These are phyloP conservation scores for Apis laboriosa DNA, from an alignment of 1,140 invertebrate species.

Conservation along the genomic window DNA sequence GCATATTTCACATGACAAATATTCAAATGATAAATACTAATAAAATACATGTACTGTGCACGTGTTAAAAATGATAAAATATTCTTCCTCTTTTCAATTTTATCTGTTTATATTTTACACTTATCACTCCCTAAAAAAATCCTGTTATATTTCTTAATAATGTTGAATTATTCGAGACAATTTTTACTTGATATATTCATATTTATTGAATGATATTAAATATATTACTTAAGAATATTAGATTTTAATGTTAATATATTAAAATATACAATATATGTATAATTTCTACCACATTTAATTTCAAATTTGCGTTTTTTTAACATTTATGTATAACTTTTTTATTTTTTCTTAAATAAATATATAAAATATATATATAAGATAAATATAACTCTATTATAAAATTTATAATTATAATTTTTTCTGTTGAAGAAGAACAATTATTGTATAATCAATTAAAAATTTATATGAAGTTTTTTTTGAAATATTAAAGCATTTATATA, in stretches of 20 bases:
- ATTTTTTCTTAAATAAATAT: too few relatives aligned
- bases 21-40: not conserved
- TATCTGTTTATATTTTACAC: conserved; percentile 1
- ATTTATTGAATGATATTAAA: not conserved
- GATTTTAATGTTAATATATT: too few relatives aligned
- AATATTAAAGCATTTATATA: too few relatives aligned
- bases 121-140: not conserved
- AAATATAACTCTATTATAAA: not conserved
- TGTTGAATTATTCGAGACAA: not conserved
- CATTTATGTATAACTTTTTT: too few relatives aligned
- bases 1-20: not conserved
- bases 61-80: not conserved
- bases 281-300: too few relatives aligned
- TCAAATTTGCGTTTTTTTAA: too few relatives aligned
- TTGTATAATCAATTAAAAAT: not conserved
- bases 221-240: too few relatives aligned
- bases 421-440: not conserved
- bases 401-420: not conserved
- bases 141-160: not conserved
- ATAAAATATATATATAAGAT: not conserved
- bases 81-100: not conserved
- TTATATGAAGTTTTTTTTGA: too few relatives aligned
- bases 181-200: not conserved
- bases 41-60: not conserved
- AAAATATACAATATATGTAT: too few relatives aligned